phyloP scores from a whole-genome alignment of 2,888 invertebrate genomes.

The Drosophila demipolita region DNA sequence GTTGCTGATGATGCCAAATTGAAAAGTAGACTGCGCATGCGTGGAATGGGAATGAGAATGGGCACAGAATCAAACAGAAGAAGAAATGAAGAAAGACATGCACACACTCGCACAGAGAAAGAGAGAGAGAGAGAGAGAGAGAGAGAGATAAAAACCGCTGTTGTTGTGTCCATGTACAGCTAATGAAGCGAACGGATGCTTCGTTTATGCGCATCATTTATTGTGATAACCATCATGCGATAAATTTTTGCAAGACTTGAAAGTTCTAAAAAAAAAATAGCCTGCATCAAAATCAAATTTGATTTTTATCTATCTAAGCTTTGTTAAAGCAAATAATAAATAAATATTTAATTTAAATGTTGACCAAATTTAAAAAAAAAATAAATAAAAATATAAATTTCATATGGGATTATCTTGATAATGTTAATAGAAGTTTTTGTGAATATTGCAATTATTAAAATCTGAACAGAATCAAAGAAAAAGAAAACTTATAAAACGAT shows the following conservation, averaged over 20 bases:
- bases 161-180: constrained; percentile 53
- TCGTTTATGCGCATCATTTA: constrained; percentile 21
- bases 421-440: background rate
- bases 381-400: background rate
- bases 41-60: constrained; percentile 73
- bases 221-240: background rate
- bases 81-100: constrained; percentile 3
- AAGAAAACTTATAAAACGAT: background rate
- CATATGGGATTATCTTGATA: background rate
- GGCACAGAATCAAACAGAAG: constrained; percentile 51
- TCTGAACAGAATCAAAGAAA: background rate
- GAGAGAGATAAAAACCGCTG: constrained; percentile 20
- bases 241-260: background rate
- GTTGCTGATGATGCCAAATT: constrained; percentile 76
- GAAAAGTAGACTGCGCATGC: constrained; percentile 77
- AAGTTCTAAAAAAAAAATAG: background rate
- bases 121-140: background rate
- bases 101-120: background rate
- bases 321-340: background rate
- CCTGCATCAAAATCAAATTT: background rate
- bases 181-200: constrained; percentile 64
- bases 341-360: background rate
- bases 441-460: background rate
- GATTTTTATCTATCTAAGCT: background rate
- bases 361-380: background rate